Conservation (phyloP, 2,797 vertebrate genomes). For the Acrocephalus scirpaceus region DNA sequence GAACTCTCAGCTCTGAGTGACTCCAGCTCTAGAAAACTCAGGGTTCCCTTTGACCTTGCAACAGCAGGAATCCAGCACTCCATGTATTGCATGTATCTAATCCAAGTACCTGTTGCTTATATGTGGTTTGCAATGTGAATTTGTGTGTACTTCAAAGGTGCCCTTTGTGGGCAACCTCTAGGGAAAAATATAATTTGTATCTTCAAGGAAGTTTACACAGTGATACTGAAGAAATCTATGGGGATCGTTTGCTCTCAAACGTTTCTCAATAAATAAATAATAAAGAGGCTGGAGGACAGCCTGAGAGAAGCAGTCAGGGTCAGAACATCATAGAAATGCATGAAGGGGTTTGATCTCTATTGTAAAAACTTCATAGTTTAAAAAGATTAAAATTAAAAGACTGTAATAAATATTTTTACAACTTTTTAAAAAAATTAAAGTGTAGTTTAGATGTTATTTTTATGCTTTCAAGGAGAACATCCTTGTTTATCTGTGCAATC, state of each 20-base stretch:
- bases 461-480: neutral
- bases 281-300: neutral
- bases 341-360: neutral
- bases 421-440: neutral
- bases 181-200: neutral
- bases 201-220: conserved; percentile 21
- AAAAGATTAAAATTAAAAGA: conserved; percentile 10
- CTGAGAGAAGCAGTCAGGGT: neutral
- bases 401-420: neutral
- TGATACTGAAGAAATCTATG: neutral
- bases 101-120: neutral
- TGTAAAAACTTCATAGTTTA: neutral
- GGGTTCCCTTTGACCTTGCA: neutral
- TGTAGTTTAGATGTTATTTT: neutral
- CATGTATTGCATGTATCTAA: neutral
- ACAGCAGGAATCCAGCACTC: neutral
- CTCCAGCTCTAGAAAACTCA: neutral
- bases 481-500: neutral
- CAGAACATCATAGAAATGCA: neutral
- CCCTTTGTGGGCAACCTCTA: neutral
- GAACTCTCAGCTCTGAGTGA: neutral
- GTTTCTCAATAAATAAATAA: conserved; percentile 21
- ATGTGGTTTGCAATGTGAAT: neutral
- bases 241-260: conserved; percentile 1
- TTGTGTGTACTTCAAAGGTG: neutral